Percentiles rank a stretch among this genome's conserved stretches.
Evolutionary conservation across 1,140 invertebrate species (phyloP).

Genomic region (Ptiloglossa arizonensis): DNA sequence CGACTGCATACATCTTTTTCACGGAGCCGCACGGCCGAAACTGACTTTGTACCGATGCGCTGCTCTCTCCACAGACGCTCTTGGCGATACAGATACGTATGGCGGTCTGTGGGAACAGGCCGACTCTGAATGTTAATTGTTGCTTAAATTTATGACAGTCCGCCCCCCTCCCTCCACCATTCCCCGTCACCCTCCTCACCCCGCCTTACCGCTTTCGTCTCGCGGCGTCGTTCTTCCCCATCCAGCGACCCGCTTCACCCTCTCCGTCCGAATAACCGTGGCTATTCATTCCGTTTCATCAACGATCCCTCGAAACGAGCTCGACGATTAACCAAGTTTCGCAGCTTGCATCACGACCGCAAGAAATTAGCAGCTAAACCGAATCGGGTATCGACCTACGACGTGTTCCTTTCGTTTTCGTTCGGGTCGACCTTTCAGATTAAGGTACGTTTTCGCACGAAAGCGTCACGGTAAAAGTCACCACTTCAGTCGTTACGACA

Average conservation of each 20-base stretch:
- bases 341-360: constrained; percentile 6
- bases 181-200: too few relatives aligned
- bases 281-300: constrained; percentile 67
- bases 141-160: constrained; percentile 80
- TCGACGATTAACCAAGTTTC: constrained; percentile 70
- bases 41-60: constrained; percentile 32
- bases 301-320: constrained; percentile 67
- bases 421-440: constrained; percentile 30
- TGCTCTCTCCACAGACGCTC: constrained; percentile 34
- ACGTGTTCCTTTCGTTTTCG: constrained; percentile 20
- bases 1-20: constrained; percentile 66
- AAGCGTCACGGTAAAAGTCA: too few relatives aligned
- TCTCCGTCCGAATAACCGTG: constrained; percentile 64
- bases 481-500: too few relatives aligned
- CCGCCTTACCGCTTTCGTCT: constrained; percentile 34
- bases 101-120: constrained; percentile 68
- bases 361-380: constrained; percentile 46
- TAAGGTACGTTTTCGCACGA: constrained; percentile 1
- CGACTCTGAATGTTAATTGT: constrained; percentile 78
- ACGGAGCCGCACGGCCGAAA: constrained; percentile 49
- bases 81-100: constrained; percentile 69
- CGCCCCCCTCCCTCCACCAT: too few relatives aligned
- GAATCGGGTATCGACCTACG: not conserved
- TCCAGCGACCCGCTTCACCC: constrained; percentile 52
- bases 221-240: constrained; percentile 41